Percentiles rank a stretch among this genome's conserved stretches.
phyloP scores from a whole-genome alignment of 2,797 vertebrate species.

The Tympanoctomys barrerae region DNA sequence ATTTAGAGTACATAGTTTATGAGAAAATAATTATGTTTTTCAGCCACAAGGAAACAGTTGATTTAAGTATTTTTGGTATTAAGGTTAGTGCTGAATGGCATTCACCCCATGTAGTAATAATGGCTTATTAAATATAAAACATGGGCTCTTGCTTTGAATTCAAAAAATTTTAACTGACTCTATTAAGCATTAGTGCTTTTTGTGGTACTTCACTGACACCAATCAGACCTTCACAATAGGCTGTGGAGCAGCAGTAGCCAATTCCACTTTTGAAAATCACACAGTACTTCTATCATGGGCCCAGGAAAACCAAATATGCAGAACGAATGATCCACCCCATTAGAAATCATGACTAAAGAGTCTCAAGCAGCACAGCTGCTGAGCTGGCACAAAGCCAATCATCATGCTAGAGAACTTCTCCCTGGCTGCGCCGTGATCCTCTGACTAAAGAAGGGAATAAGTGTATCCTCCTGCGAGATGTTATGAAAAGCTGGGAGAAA shows the following conservation, averaged over 20 bases:
- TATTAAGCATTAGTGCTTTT: constrained; percentile 58
- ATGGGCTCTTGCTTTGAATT: constrained; percentile 55
- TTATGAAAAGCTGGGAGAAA: constrained; percentile 26
- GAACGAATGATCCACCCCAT: constrained; percentile 67
- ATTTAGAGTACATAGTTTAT: background rate
- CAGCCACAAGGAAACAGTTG: constrained; percentile 12
- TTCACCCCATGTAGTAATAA: constrained; percentile 4
- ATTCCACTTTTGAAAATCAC: constrained; percentile 56
- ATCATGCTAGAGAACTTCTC: constrained; percentile 15
- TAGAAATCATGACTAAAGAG: constrained; percentile 68
- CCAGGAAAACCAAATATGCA: constrained; percentile 63
- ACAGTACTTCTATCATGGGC: constrained; percentile 35
- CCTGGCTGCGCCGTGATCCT: background rate
- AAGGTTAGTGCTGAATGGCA: constrained; percentile 44
- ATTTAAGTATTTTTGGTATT: constrained; percentile 53
- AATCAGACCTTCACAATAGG: constrained; percentile 9
- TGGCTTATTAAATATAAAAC: constrained; percentile 69
- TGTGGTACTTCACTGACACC: background rate
- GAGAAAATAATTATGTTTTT: constrained; percentile 58
- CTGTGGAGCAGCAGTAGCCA: constrained; percentile 45
- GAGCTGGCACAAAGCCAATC: constrained; percentile 43
- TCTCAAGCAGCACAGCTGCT: constrained; percentile 51
- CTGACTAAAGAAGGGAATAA: background rate
- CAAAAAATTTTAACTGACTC: constrained; percentile 38
- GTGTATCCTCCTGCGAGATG: background rate